Evolutionary conservation across 1,140 invertebrate species (phyloP), one percentile per base, ranked within the genome.

Genomic region (Diachasma alloeum): DNA sequence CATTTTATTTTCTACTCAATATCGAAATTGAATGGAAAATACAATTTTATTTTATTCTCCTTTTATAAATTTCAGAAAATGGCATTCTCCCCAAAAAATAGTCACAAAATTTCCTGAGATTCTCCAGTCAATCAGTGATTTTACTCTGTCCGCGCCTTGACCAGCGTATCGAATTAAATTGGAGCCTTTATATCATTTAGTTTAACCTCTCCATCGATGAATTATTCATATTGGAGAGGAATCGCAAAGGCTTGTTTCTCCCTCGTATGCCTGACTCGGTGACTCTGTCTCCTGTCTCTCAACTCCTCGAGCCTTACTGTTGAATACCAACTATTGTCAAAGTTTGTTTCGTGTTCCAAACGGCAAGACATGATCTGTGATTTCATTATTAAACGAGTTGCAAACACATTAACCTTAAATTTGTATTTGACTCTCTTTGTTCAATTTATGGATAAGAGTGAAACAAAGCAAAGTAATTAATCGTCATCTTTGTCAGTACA

Each of bases 101-200:
- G 31, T 31, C 31, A 6, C 2, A 31, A 31, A 31, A 6, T 31
- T 6, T 31, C 31, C 31, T 31, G 2, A 31, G 78, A 82, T 81
- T 84, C 81, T 83, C 82, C 77, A 82, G 84, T 87, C 86, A 87
- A 87, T 87, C 86, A 86, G 82, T 76, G 82, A 87, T 84, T 86
- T 87, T 85, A 86, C 85, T 86, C 83, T 79, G 82, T 84, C 83
- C 84, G 82, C 83, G 81, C 82, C 81, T 83, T 82, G 84, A 83
- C 85, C 81, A 83, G 82, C 83, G 85, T 85, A 87, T 87, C 83
- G 83, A 84, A 86, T 87, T 87, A 87, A 86, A 86, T 82, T 17
- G 77, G 79, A 79, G 72, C 82, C 79, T 79, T 81, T 78, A 79
- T 84, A 77, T 76, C 80, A 79, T 81, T 74, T 74, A 31, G 13